Evolutionary conservation across 2,113 vertebrate species (phyloP).

Genomic region (Catagonus wagneri): DNA sequence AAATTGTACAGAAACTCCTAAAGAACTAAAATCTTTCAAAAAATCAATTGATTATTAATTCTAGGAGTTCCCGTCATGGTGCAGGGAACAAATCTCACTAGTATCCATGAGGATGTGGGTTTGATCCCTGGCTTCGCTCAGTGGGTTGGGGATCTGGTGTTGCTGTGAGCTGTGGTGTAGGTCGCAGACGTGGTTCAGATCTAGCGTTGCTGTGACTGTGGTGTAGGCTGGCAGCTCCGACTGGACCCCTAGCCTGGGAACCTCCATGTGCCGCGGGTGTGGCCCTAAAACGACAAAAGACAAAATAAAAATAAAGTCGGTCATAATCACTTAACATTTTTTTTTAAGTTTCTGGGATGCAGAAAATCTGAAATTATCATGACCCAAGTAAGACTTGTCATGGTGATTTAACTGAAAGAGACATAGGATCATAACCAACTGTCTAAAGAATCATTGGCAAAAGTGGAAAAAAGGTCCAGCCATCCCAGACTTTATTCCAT

Average conservation of each 20-base stretch:
- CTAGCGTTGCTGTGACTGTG: too few relatives aligned
- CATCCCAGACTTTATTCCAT: background rate
- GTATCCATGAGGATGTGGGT: too few relatives aligned
- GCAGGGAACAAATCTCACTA: too few relatives aligned
- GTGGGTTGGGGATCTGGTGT: too few relatives aligned
- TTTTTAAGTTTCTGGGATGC: constrained; percentile 15
- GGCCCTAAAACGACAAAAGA: too few relatives aligned
- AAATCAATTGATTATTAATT: background rate
- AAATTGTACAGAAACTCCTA: background rate
- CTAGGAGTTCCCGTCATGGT: too few relatives aligned
- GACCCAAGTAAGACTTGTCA: background rate
- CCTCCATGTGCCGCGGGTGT: too few relatives aligned
- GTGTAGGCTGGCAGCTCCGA: too few relatives aligned
- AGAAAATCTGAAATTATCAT: background rate
- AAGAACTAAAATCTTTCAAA: background rate
- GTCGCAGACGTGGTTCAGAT: too few relatives aligned
- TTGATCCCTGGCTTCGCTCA: too few relatives aligned
- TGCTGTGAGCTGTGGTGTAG: too few relatives aligned
- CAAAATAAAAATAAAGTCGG: background rate
- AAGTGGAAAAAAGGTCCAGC: background rate
- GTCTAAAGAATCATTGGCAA: background rate
- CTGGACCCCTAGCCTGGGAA: too few relatives aligned
- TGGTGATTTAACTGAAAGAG: background rate
- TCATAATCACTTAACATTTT: background rate
- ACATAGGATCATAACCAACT: background rate